Base-by-base conservation (phyloP, 2,888 invertebrate genomes). In the Lasioglossum zephyrum region DNA sequence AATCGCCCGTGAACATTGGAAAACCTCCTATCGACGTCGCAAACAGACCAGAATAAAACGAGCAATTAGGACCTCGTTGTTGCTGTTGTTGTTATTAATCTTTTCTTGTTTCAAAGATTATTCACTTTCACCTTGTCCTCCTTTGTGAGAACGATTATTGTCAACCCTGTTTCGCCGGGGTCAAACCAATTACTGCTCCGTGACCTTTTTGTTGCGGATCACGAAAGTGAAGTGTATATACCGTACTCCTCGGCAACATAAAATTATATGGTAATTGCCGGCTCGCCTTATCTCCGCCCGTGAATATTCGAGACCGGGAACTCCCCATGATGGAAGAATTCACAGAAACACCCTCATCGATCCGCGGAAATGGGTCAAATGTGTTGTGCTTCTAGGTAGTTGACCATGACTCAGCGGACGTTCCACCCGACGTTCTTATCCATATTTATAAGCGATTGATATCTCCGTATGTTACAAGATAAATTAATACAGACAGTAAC, bases 1-100 rank as follows among this genome's bases (percentile, higher is more conserved):
- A 88, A 82, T 90, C 80, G 89, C 72, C 84, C 77, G 79, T 82
- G 60, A 73, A 66, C 73, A 88, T 84, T 76, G 75, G 57, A 78
- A 70, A 77, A 66, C 70, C 75, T 69, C 63, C 73, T n/a, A 26
- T 22, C n/a, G 26, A 49, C 36, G 18, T 26, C 70, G 70, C 69
- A 69, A 77, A 77, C 63, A 22, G 63, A 36, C 16, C 63, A 26
- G 18, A 36, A 31, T 22, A 4, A 57, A 57, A 22, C 60, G 60
- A 26, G n/a, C 74, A 60, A 82, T 84, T 73, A 81, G 44, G 9
- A n/a, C 13, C 41, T 36, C 66, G 66, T 36, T 66, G 2, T 41
- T n/a, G n/a, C 4, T 39, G 8, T 39, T 41, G 1, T 41, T 70
- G 36, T 69, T 22, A 11, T 70, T n/a, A 13, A 13, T 13, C 11